Evolutionary conservation across 2,113 vertebrate genomes (phyloP).

Genomic region (Acanthisitta chloris): DNA sequence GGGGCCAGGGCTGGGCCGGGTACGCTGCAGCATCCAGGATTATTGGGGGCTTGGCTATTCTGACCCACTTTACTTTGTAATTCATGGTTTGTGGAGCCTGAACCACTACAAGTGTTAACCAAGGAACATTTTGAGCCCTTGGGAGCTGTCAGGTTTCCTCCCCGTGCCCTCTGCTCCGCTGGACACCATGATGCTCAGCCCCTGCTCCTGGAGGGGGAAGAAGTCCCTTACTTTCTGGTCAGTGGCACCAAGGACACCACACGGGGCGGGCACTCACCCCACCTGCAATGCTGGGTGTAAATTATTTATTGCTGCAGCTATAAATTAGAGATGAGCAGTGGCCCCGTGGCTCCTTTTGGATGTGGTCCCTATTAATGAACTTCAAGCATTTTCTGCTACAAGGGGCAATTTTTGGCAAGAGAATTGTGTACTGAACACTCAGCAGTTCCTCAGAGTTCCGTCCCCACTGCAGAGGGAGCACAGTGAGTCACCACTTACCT

Average conservation of each 20-base stretch:
- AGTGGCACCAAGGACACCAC: neutral
- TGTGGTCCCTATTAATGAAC: neutral
- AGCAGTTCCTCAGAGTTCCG: neutral
- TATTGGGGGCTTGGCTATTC: accelerated
- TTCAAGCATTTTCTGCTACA: slow-evolving; percentile 12
- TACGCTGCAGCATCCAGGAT: accelerated
- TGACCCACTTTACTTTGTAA: neutral
- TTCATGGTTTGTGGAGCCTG: neutral
- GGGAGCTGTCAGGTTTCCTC: neutral
- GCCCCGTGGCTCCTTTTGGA: slow-evolving; percentile 4
- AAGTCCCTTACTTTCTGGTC: neutral
- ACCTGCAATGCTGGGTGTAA: neutral
- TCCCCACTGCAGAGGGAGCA: neutral
- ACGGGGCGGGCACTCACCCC: neutral
- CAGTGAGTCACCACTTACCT: neutral
- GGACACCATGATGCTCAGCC: accelerated
- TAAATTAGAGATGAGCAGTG: slow-evolving; percentile 49
- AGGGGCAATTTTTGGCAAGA: neutral
- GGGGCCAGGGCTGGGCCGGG: neutral
- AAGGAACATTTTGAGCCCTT: accelerated
- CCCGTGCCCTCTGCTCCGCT: accelerated
- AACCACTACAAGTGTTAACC: accelerated
- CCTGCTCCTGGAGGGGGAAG: neutral
- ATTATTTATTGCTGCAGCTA: slow-evolving; percentile 44
- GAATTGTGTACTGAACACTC: neutral